Conservation (phyloP, 2,113 vertebrate species). For the Felis catus region DNA sequence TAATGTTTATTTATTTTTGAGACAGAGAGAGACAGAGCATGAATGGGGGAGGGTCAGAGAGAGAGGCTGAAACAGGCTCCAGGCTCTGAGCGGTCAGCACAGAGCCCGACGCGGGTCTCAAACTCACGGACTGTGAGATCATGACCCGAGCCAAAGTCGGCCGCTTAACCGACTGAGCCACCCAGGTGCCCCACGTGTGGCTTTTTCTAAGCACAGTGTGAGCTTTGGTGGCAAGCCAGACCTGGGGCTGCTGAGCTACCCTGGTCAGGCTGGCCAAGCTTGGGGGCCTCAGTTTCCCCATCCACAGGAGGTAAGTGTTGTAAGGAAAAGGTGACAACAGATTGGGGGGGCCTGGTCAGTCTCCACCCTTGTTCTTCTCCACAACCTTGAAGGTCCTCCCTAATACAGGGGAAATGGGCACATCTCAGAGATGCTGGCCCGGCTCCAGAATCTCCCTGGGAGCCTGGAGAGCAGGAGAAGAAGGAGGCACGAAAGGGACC, state of each 20-base stretch:
- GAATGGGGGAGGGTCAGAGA: too few relatives aligned
- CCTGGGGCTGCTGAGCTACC: not conserved
- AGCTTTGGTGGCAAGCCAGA: not conserved
- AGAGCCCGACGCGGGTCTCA: too few relatives aligned
- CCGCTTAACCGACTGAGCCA: too few relatives aligned
- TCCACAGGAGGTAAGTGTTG: not conserved
- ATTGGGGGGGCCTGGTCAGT: not conserved
- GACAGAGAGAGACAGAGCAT: too few relatives aligned
- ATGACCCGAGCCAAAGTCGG: too few relatives aligned
- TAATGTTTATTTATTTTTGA: too few relatives aligned
- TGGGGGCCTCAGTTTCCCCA: not conserved
- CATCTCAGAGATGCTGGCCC: not conserved
- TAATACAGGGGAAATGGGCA: not conserved
- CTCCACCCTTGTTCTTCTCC: not conserved
- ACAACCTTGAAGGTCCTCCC: not conserved
- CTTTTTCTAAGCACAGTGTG: not conserved
- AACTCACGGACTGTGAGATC: too few relatives aligned
- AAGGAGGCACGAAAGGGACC: not conserved
- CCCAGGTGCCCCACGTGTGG: too few relatives aligned
- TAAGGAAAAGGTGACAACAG: not conserved
- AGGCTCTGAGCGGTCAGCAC: too few relatives aligned
- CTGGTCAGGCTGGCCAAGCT: not conserved
- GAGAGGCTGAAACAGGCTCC: too few relatives aligned
- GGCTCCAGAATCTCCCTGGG: not conserved
- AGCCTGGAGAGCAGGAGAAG: not conserved